Percentiles rank a stretch among this genome's conserved stretches.
phyloP scores from a whole-genome alignment of 2,797 vertebrate species.

The Heteromormyrus szaboi region DNA sequence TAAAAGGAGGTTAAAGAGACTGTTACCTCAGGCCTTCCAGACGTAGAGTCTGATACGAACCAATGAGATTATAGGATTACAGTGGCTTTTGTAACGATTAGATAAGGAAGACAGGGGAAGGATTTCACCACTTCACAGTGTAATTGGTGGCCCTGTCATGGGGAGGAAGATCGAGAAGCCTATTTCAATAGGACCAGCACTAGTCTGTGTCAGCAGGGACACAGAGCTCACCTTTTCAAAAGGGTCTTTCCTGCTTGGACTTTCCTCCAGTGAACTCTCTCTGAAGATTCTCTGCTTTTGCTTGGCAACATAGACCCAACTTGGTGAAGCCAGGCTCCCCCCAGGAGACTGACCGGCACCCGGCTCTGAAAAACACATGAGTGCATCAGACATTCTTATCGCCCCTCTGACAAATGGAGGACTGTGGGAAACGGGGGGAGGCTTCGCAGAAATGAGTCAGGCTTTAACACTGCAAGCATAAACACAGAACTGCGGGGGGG shows the following conservation, averaged over 20 bases:
- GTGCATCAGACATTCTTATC: neutral
- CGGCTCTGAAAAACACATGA: constrained; percentile 43
- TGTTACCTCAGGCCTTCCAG: neutral
- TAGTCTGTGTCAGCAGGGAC: neutral
- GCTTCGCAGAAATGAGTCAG: neutral
- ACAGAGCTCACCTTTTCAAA: constrained; percentile 34
- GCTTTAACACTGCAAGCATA: neutral
- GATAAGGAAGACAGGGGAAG: neutral
- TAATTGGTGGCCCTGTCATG: neutral
- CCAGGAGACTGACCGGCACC: constrained; percentile 25
- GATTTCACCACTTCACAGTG: neutral
- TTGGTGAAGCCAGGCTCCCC: constrained; percentile 49
- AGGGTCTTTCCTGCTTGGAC: constrained; percentile 36
- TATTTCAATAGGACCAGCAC: neutral
- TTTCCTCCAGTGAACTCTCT: constrained; percentile 55
- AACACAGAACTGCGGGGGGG: neutral
- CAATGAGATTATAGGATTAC: constrained; percentile 17
- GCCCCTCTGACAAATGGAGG: neutral
- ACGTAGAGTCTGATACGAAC: neutral
- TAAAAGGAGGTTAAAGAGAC: neutral
- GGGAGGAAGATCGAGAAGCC: neutral
- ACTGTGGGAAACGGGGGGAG: neutral
- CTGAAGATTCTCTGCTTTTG: constrained; percentile 74
- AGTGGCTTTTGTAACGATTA: neutral
- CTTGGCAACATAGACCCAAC: constrained; percentile 75